Base-by-base conservation (phyloP, 2,888 invertebrate genomes). In the Andrena hattorfiana region DNA sequence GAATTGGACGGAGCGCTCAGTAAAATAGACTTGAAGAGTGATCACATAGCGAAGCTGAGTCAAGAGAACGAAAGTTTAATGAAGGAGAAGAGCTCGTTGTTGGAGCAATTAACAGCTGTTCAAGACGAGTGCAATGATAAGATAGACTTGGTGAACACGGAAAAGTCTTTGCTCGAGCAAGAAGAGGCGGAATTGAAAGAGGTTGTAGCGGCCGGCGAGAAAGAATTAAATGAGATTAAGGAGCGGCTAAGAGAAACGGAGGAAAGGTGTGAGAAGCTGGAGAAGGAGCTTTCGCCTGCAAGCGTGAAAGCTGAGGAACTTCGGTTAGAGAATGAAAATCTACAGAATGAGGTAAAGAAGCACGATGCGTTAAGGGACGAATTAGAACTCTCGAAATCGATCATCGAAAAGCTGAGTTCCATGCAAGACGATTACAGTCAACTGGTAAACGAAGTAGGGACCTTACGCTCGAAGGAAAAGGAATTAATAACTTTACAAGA, bases 1-100 rank as follows among this genome's bases (percentile, higher is more conserved):
- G 95, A 96, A 86, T 93, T 96, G 8, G 93, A 94, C 42, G 94
- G 94, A 64, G 94, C 93, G 2, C 91, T 95, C 0, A 85, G 81
- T n/a, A 84, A 89, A 20, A 20, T 89, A 3, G 85, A 90, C 2
- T 5, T 16, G 5, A 88, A 80, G 13, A 81, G 89, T n/a, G 66
- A 49, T 7, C 73, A 87, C 69, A 73, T 87, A 26, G 79, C 85
- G 7, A 88, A 87, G 23, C 60, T 93, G 20, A 66, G 13, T 16
- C 69, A 85, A 0, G 92, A 92, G 6, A 91, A 91, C 23, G 92
- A 92, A 1, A 89, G 74, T 59, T 77, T 93, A 7, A 79, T 51
- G 1, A 91, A 88, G 56, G 92, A 94, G 8, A 92, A 91, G 60
- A 64, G 75, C 23, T 90, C 91, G 8, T 67, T 93, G 60, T 68